These are phyloP conservation scores for Scolopax mira DNA, from an alignment of 2,113 vertebrate genomes.

Conservation along the genomic window DNA sequence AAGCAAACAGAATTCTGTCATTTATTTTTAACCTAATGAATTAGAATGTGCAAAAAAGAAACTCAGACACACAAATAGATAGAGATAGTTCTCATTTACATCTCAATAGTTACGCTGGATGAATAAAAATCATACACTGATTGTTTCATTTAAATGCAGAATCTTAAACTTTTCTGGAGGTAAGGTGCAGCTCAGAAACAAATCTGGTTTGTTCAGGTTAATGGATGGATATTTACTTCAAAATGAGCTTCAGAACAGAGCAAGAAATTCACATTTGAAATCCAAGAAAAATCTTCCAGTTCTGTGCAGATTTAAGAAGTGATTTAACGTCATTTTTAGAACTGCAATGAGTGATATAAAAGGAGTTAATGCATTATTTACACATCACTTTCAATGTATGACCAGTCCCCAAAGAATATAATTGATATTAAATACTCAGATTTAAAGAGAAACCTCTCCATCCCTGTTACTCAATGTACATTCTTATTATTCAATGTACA, in stretches of 20 bases:
- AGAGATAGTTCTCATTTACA: constrained; percentile 6
- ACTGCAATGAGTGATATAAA: neutral
- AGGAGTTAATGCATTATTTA: neutral
- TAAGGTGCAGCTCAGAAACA: neutral
- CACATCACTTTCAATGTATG: neutral
- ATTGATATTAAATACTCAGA: neutral
- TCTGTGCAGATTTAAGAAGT: neutral
- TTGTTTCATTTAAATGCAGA: neutral
- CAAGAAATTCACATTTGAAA: neutral
- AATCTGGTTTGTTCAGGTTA: neutral
- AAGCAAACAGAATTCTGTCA: neutral
- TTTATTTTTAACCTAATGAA: constrained; percentile 50
- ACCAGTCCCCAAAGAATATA: neutral
- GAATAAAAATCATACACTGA: neutral
- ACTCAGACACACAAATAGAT: neutral
- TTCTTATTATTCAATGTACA: neutral
- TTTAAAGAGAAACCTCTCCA: neutral
- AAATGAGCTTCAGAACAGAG: neutral
- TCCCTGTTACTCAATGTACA: neutral
- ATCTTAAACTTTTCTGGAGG: neutral
- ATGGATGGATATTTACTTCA: neutral
- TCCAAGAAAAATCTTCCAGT: neutral
- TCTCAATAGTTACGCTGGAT: neutral
- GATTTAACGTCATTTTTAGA: neutral
- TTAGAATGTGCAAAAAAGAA: constrained; percentile 45